Evolutionary conservation across 2,888 invertebrate species (phyloP).

Genomic region (Orthosia gothica): DNA sequence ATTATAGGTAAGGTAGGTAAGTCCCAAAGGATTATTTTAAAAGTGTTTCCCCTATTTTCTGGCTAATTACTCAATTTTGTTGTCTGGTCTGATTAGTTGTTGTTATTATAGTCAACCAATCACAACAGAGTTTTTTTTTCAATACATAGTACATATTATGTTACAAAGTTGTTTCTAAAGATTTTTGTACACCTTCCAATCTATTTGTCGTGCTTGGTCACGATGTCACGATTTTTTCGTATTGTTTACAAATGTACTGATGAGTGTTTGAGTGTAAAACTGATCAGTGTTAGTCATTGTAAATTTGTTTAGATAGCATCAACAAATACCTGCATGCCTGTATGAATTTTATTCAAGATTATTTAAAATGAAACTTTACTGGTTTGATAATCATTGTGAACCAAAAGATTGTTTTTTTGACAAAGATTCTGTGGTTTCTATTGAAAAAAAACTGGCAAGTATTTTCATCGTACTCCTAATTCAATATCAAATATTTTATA

Average conservation of each 20-base stretch:
- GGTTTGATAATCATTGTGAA: no score
- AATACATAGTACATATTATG: background rate
- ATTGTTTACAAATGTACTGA: constrained; percentile 43
- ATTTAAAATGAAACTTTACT: no score
- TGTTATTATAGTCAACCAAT: background rate
- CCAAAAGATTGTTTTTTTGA: no score
- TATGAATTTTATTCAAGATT: background rate
- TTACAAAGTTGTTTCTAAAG: background rate
- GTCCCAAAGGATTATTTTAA: background rate
- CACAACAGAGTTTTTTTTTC: background rate
- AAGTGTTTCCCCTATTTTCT: background rate
- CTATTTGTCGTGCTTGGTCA: background rate
- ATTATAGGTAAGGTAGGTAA: background rate
- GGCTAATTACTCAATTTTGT: background rate
- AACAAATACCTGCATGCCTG: background rate
- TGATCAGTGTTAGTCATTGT: background rate
- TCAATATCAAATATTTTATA: background rate
- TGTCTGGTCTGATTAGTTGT: no score
- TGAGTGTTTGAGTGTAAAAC: background rate
- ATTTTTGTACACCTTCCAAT: background rate
- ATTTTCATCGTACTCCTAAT: background rate
- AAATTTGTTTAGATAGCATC: background rate
- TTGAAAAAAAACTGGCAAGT: background rate
- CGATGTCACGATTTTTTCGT: constrained; percentile 24
- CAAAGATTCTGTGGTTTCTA: background rate